phyloP scores from a whole-genome alignment of 2,113 vertebrate species.

The Heterochromis multidens region DNA sequence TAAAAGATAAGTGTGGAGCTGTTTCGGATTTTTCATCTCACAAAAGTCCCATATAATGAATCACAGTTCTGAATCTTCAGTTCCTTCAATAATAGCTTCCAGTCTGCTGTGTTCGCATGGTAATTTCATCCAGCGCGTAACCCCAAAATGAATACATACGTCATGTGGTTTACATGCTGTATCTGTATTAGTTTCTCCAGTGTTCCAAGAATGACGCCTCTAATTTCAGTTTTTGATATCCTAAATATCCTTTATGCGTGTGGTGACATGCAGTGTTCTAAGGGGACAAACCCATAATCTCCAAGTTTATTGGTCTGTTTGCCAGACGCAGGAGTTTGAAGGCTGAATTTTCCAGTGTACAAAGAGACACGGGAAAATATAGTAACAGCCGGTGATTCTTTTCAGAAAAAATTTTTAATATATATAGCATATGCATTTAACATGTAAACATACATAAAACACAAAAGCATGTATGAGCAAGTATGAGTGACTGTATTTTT shows the following conservation, averaged over 20 bases:
- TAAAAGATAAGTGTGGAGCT: conserved; percentile 16
- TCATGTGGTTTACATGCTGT: conserved; percentile 66
- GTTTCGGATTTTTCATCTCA: conserved; percentile 31
- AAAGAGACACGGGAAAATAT: not conserved
- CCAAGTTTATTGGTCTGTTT: conserved; percentile 52
- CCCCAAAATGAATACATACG: conserved; percentile 65
- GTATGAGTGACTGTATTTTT: not conserved
- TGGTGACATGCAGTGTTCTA: conserved; percentile 52
- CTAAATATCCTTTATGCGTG: conserved; percentile 58
- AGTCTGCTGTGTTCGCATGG: conserved; percentile 50
- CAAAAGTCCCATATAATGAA: conserved; percentile 48
- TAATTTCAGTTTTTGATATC: conserved; percentile 69
- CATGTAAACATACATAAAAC: not conserved
- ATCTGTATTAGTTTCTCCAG: conserved; percentile 58
- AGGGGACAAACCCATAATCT: conserved; percentile 61
- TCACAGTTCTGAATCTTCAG: conserved; percentile 45
- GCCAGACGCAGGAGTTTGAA: conserved; percentile 18
- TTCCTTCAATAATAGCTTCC: conserved; percentile 67
- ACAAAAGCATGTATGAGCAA: not conserved
- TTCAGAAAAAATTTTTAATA: not conserved
- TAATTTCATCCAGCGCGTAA: conserved; percentile 56
- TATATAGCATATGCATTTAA: not conserved
- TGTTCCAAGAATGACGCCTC: conserved; percentile 48
- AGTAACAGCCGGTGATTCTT: not conserved
- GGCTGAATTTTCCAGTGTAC: conserved; percentile 17